Conservation (phyloP, 2,888 invertebrate species). For the Busseola fusca region DNA sequence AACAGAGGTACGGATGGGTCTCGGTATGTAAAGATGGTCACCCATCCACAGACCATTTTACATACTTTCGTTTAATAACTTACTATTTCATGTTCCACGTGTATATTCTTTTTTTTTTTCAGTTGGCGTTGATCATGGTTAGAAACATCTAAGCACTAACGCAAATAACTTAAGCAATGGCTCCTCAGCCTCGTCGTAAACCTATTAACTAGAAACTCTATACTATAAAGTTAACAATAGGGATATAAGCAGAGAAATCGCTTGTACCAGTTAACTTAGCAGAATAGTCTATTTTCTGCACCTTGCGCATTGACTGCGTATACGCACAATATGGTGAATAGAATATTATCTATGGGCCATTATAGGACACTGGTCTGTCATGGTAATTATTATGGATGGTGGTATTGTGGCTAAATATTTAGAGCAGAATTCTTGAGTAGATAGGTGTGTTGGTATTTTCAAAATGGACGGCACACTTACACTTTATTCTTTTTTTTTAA, state of each 20-base stretch:
- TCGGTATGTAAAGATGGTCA: too few relatives aligned
- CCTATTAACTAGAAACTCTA: constrained; percentile 53
- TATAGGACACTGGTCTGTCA: constrained; percentile 45
- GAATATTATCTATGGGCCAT: constrained; percentile 59
- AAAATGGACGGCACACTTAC: neutral
- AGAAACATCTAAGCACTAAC: neutral
- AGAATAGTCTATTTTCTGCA: constrained; percentile 32
- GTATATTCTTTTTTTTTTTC: too few relatives aligned
- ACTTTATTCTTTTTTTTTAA: neutral
- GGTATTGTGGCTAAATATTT: constrained; percentile 49
- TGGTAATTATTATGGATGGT: constrained; percentile 47
- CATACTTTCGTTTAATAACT: too few relatives aligned
- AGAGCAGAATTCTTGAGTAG: constrained; percentile 40
- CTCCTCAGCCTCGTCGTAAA: constrained; percentile 38
- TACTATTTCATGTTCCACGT: too few relatives aligned
- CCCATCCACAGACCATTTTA: too few relatives aligned
- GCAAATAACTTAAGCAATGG: constrained; percentile 29
- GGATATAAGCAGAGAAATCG: constrained; percentile 51
- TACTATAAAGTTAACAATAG: constrained; percentile 43
- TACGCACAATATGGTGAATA: constrained; percentile 49
- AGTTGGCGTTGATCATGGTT: neutral
- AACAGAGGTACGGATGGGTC: too few relatives aligned
- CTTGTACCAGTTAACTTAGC: constrained; percentile 50
- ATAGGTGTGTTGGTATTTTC: neutral
- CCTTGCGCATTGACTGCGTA: constrained; percentile 39